These are phyloP conservation scores for Phlogophora meticulosa DNA, from an alignment of 2,888 invertebrate genomes.

Conservation along the genomic window DNA sequence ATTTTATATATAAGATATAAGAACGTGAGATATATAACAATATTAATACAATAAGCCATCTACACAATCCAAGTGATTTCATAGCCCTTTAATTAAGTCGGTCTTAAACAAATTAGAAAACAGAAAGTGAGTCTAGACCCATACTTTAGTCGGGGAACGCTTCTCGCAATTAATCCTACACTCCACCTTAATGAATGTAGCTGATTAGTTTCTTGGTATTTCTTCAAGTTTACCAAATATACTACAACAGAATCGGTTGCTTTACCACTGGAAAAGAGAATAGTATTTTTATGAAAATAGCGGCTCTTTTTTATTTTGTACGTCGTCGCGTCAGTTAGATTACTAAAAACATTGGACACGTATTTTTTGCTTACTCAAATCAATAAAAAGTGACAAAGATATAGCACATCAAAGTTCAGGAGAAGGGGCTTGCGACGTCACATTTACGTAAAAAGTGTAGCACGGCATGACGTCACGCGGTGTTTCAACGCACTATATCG, in stretches of 20 bases:
- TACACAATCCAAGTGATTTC: slow-evolving; percentile 15
- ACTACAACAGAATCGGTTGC: background rate
- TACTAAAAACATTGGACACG: too few species aligned
- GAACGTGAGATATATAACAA: background rate
- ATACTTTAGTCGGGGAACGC: slow-evolving; percentile 75
- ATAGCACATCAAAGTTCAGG: too few species aligned
- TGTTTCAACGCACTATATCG: too few species aligned
- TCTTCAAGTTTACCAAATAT: background rate
- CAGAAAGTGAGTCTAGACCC: slow-evolving; percentile 79
- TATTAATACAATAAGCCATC: background rate
- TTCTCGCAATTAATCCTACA: slow-evolving; percentile 73
- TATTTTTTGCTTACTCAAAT: too few species aligned
- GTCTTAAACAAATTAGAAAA: slow-evolving; percentile 75
- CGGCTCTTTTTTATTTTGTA: too few species aligned
- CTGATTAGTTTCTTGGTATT: slow-evolving; percentile 13
- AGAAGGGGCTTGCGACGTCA: too few species aligned
- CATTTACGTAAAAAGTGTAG: too few species aligned
- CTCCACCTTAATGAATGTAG: slow-evolving; percentile 42
- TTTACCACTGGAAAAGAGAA: background rate
- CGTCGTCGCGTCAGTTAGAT: too few species aligned
- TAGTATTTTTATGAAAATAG: too few species aligned
- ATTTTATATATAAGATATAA: too few species aligned
- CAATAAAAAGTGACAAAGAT: too few species aligned
- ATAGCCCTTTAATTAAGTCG: slow-evolving; percentile 30
- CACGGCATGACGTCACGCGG: too few species aligned